Percentiles rank a stretch among this genome's conserved stretches.
These are phyloP conservation scores for Phyllotis vaccarum DNA, from an alignment of 2,797 vertebrate genomes.

Conservation along the genomic window DNA sequence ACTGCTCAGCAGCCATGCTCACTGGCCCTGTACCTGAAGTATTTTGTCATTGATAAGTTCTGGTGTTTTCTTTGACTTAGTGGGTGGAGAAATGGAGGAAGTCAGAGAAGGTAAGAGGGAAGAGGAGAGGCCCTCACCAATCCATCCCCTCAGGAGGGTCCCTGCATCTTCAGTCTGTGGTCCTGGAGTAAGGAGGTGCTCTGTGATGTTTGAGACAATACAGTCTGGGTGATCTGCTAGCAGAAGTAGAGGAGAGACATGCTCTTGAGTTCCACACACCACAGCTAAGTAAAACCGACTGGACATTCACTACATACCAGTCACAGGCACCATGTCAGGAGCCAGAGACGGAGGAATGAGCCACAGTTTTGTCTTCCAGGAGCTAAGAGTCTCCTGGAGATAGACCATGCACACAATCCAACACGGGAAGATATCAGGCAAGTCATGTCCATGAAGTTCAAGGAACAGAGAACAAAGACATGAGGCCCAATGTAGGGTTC, in stretches of 20 bases:
- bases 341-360: background rate
- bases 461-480: background rate
- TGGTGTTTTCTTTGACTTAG: slow-evolving; percentile 11
- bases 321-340: background rate
- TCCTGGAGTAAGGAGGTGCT: background rate
- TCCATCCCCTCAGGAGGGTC: background rate
- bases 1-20: slow-evolving; percentile 61
- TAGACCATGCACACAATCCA: background rate
- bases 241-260: background rate
- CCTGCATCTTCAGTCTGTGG: background rate
- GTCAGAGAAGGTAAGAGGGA: background rate
- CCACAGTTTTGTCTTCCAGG: background rate
- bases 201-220: background rate
- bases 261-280: background rate
- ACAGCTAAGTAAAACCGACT: background rate
- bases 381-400: background rate
- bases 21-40: slow-evolving; percentile 5
- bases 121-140: background rate
- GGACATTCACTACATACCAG: background rate
- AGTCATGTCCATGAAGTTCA: background rate
- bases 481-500: background rate
- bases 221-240: background rate
- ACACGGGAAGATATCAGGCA: rapidly evolving
- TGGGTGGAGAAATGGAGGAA: background rate
- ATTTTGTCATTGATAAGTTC: slow-evolving; percentile 41